phyloP scores from a whole-genome alignment of 2,888 invertebrate species.

The Ethmia dodecea region DNA sequence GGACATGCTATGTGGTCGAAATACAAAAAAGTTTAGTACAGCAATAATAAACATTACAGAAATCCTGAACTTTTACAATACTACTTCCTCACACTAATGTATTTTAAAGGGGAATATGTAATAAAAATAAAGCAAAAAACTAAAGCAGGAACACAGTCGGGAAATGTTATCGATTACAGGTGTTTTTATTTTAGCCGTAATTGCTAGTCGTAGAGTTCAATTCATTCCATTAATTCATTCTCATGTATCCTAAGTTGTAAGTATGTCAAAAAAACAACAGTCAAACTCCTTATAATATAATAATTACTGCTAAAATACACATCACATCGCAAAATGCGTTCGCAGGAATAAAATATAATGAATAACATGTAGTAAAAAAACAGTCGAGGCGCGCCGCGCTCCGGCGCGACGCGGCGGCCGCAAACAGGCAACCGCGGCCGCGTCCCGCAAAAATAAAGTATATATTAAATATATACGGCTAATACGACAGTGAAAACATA shows the following conservation, averaged over 20 bases:
- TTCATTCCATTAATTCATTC: conserved; percentile 64
- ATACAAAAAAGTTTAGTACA: conserved; percentile 72
- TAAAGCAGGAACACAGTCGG: conserved; percentile 76
- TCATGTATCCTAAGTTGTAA: conserved; percentile 73
- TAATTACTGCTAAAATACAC: conserved; percentile 80
- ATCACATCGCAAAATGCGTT: conserved; percentile 86
- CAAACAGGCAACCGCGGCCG: conserved; percentile 74
- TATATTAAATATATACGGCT: conserved; percentile 72
- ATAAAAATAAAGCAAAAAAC: conserved; percentile 76
- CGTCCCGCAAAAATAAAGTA: conserved; percentile 53
- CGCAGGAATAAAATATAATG: conserved; percentile 89
- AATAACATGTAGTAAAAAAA: conserved; percentile 80
- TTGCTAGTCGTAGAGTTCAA: conserved; percentile 58
- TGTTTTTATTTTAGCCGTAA: conserved; percentile 70
- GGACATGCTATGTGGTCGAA: conserved; percentile 70
- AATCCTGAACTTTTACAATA: conserved; percentile 73
- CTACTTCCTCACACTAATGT: conserved; percentile 75
- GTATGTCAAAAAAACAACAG: conserved; percentile 78
- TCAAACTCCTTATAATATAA: conserved; percentile 78
- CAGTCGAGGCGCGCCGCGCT: conserved; percentile 46
- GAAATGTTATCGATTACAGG: conserved; percentile 73
- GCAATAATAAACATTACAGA: conserved; percentile 71
- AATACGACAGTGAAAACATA: conserved; percentile 67
- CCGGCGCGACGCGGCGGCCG: conserved; percentile 60
- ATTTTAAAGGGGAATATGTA: conserved; percentile 70